Evolutionary conservation across 2,113 vertebrate genomes (phyloP).

Genomic region (Xiphophorus couchianus): DNA sequence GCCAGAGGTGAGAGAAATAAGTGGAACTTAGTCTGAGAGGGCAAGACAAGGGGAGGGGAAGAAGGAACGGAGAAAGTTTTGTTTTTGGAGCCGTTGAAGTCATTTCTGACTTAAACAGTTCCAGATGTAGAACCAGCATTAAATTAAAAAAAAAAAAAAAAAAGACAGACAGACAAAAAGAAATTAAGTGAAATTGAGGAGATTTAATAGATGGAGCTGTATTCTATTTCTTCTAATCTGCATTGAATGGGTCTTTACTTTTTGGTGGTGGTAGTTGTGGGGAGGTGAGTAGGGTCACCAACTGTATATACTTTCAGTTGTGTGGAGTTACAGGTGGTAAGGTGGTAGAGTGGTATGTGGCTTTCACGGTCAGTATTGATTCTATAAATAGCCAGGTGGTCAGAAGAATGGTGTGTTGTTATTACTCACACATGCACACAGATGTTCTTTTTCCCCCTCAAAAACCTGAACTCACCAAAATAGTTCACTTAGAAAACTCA

Average conservation of each 20-base stretch:
- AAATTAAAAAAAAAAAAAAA: slow-evolving; percentile 42
- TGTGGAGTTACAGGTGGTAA: slow-evolving; percentile 70
- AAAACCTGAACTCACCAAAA: slow-evolving; percentile 51
- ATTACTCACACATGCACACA: slow-evolving; percentile 40
- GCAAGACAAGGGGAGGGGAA: slow-evolving; percentile 35
- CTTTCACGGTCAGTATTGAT: slow-evolving; percentile 34
- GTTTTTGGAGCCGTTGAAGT: slow-evolving; percentile 82
- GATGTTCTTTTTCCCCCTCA: slow-evolving; percentile 29
- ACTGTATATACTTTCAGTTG: slow-evolving; percentile 34
- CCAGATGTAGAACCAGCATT: slow-evolving; percentile 80
- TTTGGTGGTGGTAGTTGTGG: not conserved
- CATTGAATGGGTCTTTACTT: slow-evolving; percentile 2
- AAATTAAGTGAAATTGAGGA: slow-evolving; percentile 49
- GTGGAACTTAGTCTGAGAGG: slow-evolving; percentile 42
- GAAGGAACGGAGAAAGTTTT: slow-evolving; percentile 50
- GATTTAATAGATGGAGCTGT: slow-evolving; percentile 43
- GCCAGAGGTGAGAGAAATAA: not conserved
- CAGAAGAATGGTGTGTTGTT: slow-evolving; percentile 74
- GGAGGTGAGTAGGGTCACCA: not conserved
- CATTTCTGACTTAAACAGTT: slow-evolving; percentile 81
- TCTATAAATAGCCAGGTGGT: slow-evolving; percentile 72
- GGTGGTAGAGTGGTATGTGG: slow-evolving; percentile 66
- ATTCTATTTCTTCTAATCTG: slow-evolving; percentile 25
- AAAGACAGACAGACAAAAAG: slow-evolving; percentile 20
- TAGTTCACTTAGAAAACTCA: slow-evolving; percentile 40